Base-by-base conservation (phyloP, 1,140 invertebrate species). In the Himalopsyche phryganea region DNA sequence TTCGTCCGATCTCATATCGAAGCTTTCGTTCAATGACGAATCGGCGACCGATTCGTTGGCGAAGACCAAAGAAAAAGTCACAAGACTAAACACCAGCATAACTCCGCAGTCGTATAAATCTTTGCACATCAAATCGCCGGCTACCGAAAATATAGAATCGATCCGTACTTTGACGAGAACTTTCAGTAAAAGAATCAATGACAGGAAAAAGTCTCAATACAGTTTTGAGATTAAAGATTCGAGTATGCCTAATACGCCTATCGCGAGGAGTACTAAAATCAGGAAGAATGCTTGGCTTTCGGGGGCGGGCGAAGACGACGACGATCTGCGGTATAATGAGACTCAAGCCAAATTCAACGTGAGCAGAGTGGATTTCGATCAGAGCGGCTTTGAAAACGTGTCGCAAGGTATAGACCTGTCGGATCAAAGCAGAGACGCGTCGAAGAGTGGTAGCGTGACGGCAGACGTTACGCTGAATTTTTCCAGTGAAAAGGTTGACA, bases 261-360 rank as follows among this genome's bases (percentile, higher is more conserved):
- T 78, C 51, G 76, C 76, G 33, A 65, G 74, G 14, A 78, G 71
- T 63, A 78, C 74, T 45, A 76, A 77, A 55, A 64, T 78, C 50
- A 73, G 74, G 52, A 76, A 75, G 48, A 76, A 77, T 41, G 76
- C 76, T 11, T 78, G 76, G 76, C 63, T 77, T 3, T 75, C 75
- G 7, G 76, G 75, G 11, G 74, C 76, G 20, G 40, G 13, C 35
- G 15, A 45, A 14, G 53, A 55, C 9, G 33, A 48, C 17, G 53
- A 55, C 48, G 53, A 55, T 48, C 40, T 55, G n/a, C 32, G 35
- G 23, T 55, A 55, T 18, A 55, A 55, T 28, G 45, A 48, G 28
- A 55, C 53, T 10, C 13, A 14, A 28, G 15, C n/a, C 11, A 15
- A 40, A 13, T 40, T n/a, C n/a, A 15, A 40, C n/a, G 38, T 5